A percentile compares a stretch with the other conserved stretches of the same genome.
Conservation (phyloP, 2,113 vertebrate species). For the Gasterosteus aculeatus region DNA sequence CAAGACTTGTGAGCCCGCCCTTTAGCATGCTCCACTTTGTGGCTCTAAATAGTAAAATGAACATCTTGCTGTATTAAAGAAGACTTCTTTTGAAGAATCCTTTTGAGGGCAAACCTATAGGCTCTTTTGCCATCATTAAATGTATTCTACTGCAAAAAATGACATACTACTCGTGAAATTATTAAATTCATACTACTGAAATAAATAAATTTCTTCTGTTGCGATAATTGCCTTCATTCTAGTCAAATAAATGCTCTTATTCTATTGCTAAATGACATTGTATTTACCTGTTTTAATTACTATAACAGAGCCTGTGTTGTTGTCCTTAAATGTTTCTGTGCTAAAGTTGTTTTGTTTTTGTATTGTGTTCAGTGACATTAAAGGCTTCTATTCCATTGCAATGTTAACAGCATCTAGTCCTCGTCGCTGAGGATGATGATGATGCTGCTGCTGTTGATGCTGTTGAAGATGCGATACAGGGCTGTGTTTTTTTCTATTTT, state of each 20-base stretch:
- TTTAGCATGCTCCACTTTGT: too few species aligned
- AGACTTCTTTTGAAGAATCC: neutral
- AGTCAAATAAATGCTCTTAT: neutral
- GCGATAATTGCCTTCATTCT: neutral
- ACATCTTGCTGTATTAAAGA: neutral
- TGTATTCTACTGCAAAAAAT: neutral
- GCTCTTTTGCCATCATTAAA: neutral
- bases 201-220: neutral
- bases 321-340: too few species aligned
- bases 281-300: neutral
- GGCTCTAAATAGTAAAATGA: neutral
- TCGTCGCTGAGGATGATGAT: slow-evolving; percentile 8
- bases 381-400: neutral
- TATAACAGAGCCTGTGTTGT: neutral
- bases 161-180: neutral
- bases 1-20: too few species aligned
- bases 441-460: neutral
- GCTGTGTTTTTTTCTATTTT: too few species aligned
- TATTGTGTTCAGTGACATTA: neutral
- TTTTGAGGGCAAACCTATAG: too few species aligned
- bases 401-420: neutral
- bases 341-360: neutral
- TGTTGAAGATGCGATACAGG: neutral
- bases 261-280: neutral
- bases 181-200: neutral